These are phyloP conservation scores for Philopedon plagiatum DNA, from an alignment of 2,888 invertebrate species.

Conservation along the genomic window DNA sequence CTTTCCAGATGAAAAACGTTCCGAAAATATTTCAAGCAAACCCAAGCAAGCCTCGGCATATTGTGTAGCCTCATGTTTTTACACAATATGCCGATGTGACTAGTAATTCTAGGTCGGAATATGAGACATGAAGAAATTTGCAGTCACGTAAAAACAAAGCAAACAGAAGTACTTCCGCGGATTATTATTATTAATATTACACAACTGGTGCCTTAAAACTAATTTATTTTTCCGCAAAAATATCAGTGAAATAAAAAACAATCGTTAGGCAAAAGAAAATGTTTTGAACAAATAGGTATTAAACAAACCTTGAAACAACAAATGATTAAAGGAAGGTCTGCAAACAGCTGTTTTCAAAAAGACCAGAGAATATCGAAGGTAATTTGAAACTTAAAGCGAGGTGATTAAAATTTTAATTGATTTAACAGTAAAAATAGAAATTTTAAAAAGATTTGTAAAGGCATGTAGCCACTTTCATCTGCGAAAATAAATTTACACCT, in stretches of 20 bases:
- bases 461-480: too few species aligned
- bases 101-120: neutral
- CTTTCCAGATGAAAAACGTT: too few species aligned
- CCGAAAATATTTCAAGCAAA: too few species aligned
- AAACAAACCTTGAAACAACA: conserved; percentile 6
- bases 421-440: conserved; percentile 8
- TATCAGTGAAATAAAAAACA: neutral
- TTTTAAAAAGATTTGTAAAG: neutral
- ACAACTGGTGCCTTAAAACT: neutral
- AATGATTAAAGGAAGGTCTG: conserved; percentile 9
- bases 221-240: neutral
- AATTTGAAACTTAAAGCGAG: neutral
- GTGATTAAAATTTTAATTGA: conserved; percentile 5
- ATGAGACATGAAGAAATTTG: neutral
- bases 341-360: conserved; percentile 3
- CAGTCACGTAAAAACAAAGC: neutral
- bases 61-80: too few species aligned
- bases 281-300: conserved; percentile 5
- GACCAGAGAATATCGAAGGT: conserved; percentile 10
- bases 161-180: neutral
- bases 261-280: neutral
- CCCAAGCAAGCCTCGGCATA: too few species aligned
- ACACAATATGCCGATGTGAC: too few species aligned
- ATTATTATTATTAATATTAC: too few species aligned
- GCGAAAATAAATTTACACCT: too few species aligned